Conservation (phyloP, 2,797 vertebrate genomes). For the Ciconia nigra region DNA sequence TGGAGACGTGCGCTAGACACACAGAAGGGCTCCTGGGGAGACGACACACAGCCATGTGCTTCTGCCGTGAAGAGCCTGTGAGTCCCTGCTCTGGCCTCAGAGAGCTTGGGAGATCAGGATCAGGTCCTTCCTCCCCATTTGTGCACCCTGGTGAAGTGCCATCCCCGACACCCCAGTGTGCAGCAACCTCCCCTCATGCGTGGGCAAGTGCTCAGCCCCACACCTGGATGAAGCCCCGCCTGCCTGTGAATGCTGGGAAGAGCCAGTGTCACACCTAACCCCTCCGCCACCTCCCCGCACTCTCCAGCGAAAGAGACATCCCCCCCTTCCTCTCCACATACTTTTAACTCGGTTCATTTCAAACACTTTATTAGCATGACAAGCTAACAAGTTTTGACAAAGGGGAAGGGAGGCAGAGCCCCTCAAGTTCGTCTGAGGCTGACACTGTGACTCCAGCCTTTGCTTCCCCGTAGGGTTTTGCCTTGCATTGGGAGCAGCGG, state of each 20-base stretch:
- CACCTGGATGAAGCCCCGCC: neutral
- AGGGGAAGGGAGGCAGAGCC: neutral
- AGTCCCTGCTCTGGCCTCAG: neutral
- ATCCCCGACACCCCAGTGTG: fast-evolving
- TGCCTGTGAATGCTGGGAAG: neutral
- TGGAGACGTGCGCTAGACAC: neutral
- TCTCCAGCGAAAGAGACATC: neutral
- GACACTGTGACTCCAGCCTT: neutral
- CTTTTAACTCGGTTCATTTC: neutral
- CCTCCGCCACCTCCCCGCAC: fast-evolving
- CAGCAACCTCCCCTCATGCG: fast-evolving
- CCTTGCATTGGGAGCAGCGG: neutral
- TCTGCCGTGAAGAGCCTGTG: fast-evolving
- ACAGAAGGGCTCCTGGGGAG: neutral
- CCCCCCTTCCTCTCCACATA: neutral
- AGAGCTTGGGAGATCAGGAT: neutral
- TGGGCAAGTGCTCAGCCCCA: fast-evolving
- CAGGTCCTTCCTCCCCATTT: neutral
- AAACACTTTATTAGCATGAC: conserved; percentile 50
- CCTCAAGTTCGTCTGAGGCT: neutral
- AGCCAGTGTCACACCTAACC: neutral
- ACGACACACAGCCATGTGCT: neutral
- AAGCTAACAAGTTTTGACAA: conserved; percentile 43
- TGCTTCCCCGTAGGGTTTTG: neutral
- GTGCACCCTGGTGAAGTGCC: neutral